Conservation (phyloP, 2,888 invertebrate species). For the Papilio gigon region DNA sequence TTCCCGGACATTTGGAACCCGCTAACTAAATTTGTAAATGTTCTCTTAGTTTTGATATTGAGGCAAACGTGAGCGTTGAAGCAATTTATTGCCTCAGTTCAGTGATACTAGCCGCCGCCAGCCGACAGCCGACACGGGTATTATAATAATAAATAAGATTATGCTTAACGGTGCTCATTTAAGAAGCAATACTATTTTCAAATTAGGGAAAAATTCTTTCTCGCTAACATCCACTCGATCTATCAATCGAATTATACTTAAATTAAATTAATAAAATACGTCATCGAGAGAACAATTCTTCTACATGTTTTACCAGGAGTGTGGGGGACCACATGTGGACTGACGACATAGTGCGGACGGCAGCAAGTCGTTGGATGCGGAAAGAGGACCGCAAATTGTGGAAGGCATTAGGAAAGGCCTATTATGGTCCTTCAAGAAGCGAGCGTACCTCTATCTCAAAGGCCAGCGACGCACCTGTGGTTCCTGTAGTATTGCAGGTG, state of each 20-base stretch:
- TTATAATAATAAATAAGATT: slow-evolving; percentile 40
- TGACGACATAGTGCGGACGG: too few species aligned
- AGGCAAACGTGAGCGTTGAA: slow-evolving; percentile 18
- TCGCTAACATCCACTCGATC: neutral
- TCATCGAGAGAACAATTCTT: too few species aligned
- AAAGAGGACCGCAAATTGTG: too few species aligned
- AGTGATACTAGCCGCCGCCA: slow-evolving; percentile 7
- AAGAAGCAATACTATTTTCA: neutral
- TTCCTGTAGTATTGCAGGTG: too few species aligned
- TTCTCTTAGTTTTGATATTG: slow-evolving; percentile 23
- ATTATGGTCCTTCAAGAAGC: too few species aligned
- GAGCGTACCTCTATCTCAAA: too few species aligned
- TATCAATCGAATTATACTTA: neutral
- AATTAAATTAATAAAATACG: neutral
- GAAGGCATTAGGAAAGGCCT: too few species aligned
- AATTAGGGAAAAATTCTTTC: slow-evolving; percentile 22
- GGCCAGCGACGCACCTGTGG: too few species aligned
- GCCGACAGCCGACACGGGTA: slow-evolving; percentile 33
- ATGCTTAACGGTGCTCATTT: slow-evolving; percentile 29
- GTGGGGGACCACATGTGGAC: too few species aligned
- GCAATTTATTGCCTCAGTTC: slow-evolving; percentile 29
- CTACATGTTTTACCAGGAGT: too few species aligned
- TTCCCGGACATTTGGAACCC: neutral
- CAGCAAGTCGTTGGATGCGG: too few species aligned
- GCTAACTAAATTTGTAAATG: neutral